These are phyloP conservation scores for Tiliqua scincoides DNA, from an alignment of 2,113 vertebrate species.

Conservation along the genomic window DNA sequence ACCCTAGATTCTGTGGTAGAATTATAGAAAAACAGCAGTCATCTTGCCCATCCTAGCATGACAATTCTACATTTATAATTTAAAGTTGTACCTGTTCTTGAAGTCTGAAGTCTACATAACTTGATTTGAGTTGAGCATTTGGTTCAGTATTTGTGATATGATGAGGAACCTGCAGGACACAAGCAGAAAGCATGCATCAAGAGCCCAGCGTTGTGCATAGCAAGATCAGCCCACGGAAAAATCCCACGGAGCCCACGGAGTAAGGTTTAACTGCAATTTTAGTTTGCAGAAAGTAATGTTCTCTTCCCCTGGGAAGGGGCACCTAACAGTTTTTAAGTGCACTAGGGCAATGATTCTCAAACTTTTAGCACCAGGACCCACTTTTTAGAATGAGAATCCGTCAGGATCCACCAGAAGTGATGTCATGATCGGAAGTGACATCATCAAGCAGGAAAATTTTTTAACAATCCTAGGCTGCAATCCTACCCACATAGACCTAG, in stretches of 20 bases:
- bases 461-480: too few species aligned
- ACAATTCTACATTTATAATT: neutral
- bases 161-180: slow-evolving; percentile 69
- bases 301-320: rapidly evolving
- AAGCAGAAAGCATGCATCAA: neutral
- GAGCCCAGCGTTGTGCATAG: neutral
- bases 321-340: rapidly evolving
- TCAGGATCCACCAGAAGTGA: too few species aligned
- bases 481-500: too few species aligned
- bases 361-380: too few species aligned
- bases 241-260: neutral
- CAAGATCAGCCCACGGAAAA: neutral
- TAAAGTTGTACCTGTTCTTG: slow-evolving; percentile 72
- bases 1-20: too few species aligned
- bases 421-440: too few species aligned
- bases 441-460: too few species aligned
- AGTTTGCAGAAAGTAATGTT: neutral
- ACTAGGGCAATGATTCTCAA: too few species aligned
- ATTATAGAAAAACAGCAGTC: too few species aligned
- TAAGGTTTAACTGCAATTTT: slow-evolving; percentile 1
- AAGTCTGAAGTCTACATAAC: slow-evolving; percentile 77
- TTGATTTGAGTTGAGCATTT: slow-evolving; percentile 47
- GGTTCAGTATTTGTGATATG: slow-evolving; percentile 57
- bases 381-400: too few species aligned
- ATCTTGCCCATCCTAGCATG: too few species aligned